Percentiles rank a stretch among this genome's conserved stretches.
Evolutionary conservation across 2,113 vertebrate genomes (phyloP).

Genomic region (Thamnaconus septentrionalis): DNA sequence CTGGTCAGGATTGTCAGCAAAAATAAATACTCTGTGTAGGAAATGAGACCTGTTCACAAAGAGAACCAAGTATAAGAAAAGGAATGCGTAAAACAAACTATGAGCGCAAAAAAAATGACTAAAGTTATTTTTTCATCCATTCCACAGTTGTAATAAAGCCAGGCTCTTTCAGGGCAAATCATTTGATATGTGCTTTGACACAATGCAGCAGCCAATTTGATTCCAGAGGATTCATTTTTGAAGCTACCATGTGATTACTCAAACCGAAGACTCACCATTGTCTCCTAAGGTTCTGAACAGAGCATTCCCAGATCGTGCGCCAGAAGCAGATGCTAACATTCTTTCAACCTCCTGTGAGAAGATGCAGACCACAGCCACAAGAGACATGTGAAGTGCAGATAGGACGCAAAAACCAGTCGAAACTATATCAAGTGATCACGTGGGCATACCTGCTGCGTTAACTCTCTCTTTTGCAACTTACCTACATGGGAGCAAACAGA

Average conservation of each 20-base stretch:
- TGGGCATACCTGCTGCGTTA: conserved; percentile 63
- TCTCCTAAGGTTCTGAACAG: conserved; percentile 93
- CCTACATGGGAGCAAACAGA: conserved; percentile 50
- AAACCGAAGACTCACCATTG: conserved; percentile 78
- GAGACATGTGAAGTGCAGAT: neutral
- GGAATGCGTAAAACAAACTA: no score
- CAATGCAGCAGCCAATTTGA: no score
- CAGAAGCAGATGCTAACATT: conserved; percentile 74
- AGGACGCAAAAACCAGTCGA: neutral
- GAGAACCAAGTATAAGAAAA: neutral
- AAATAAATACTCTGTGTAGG: conserved; percentile 96
- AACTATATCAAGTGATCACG: neutral
- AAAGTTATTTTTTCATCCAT: no score
- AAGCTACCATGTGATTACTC: neutral
- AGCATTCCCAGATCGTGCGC: conserved; percentile 73
- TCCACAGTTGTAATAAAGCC: no score
- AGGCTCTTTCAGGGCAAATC: neutral
- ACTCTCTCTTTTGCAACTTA: conserved; percentile 66
- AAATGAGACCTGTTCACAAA: conserved; percentile 87
- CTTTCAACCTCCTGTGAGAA: conserved; percentile 80
- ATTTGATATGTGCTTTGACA: no score
- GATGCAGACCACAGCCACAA: conserved; percentile 1
- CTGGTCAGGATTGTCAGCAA: conserved; percentile 95
- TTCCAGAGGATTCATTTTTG: no score
- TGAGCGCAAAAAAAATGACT: no score